These are phyloP conservation scores for Rhodinocichla rosea DNA, from an alignment of 2,113 vertebrate genomes.

Conservation along the genomic window DNA sequence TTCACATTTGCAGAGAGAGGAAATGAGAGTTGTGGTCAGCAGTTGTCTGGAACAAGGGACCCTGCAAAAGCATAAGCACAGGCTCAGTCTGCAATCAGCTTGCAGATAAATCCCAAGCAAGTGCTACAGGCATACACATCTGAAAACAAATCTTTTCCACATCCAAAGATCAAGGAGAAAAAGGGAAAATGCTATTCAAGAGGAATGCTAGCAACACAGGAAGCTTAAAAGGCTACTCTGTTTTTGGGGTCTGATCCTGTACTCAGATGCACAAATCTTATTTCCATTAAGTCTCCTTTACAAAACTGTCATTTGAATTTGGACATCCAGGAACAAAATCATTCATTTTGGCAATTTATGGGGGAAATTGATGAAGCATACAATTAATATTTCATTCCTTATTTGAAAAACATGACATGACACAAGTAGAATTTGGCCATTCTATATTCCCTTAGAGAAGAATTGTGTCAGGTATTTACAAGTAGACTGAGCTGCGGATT, in stretches of 20 bases:
- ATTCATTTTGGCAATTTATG: not conserved
- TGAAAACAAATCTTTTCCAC: not conserved
- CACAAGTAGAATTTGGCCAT: not conserved
- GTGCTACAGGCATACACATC: not conserved
- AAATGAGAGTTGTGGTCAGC: slow-evolving; percentile 52
- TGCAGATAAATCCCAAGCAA: not conserved
- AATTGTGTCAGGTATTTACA: not conserved
- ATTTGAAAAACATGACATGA: not conserved
- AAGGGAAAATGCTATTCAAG: not conserved
- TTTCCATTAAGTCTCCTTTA: not conserved
- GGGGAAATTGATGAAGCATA: not conserved
- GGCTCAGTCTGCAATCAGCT: not conserved
- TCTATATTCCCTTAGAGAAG: not conserved
- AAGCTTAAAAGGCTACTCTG: not conserved
- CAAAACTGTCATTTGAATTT: not conserved
- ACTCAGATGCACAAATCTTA: not conserved
- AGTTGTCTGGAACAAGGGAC: not conserved
- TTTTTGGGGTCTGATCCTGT: not conserved
- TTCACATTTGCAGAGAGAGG: not conserved
- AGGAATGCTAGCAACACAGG: not conserved
- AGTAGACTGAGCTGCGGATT: not conserved
- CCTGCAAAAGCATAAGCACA: not conserved
- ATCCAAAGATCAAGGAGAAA: not conserved
- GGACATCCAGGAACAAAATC: not conserved
- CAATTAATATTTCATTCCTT: not conserved